A percentile compares a stretch with the other conserved stretches of the same genome.
Evolutionary conservation across 1,140 invertebrate genomes (phyloP).

Genomic region (Acyrthosiphon pisum): DNA sequence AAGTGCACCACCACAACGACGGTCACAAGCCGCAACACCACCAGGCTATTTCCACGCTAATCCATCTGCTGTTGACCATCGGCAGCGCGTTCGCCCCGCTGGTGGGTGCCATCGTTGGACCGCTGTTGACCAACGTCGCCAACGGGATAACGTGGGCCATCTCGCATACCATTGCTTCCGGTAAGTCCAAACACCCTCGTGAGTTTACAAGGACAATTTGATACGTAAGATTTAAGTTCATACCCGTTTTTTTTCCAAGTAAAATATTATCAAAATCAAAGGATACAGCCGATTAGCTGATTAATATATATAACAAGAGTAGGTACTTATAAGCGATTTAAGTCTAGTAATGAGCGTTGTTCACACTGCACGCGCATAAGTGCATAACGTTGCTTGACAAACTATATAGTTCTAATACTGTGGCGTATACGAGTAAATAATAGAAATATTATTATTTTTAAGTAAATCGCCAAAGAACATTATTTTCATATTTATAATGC

Average conservation of each 20-base stretch:
- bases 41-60: conserved; percentile 3
- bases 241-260: no score
- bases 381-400: no score
- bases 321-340: no score
- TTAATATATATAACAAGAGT: no score
- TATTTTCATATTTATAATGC: not conserved
- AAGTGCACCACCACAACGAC: not conserved
- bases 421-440: no score
- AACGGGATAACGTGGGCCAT: conserved; percentile 37
- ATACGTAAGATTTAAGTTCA: not conserved
- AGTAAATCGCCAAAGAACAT: not conserved
- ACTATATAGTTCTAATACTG: not conserved
- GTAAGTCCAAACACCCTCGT: not conserved
- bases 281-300: no score
- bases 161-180: conserved; percentile 24
- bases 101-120: conserved; percentile 1
- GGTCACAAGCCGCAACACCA: not conserved
- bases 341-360: no score
- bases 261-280: no score
- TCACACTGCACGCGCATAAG: no score
- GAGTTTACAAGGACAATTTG: not conserved
- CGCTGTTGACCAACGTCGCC: conserved; percentile 3
- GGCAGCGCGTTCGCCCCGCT: conserved; percentile 2
- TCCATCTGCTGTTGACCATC: conserved; percentile 1
- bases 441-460: not conserved